A percentile compares a stretch with the other conserved stretches of the same genome.
Conservation (phyloP, 2,113 vertebrate genomes). For the Cavia aperea region DNA sequence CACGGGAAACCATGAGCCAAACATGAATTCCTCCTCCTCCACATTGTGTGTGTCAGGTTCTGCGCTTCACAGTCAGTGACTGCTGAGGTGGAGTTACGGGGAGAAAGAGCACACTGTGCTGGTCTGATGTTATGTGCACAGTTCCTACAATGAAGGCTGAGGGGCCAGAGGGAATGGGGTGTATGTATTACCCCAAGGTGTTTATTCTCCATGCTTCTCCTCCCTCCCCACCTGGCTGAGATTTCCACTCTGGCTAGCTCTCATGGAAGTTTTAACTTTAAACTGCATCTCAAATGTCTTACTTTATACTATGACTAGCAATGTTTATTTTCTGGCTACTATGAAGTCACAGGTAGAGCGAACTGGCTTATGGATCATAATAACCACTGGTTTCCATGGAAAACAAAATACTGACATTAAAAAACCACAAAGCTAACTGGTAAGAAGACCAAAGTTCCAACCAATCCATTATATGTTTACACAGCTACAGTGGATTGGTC, state of each 20-base stretch:
- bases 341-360: neutral
- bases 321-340: neutral
- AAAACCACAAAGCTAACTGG: constrained; percentile 17
- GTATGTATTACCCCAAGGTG: neutral
- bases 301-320: neutral
- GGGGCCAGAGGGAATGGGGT: neutral
- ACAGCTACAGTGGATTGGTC: constrained; percentile 11
- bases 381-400: constrained; percentile 20
- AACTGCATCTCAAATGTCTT: neutral
- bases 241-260: neutral
- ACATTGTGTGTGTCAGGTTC: neutral
- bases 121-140: rapidly evolving
- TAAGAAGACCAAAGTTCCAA: constrained; percentile 27
- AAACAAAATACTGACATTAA: constrained; percentile 37
- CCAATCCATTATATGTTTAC: constrained; percentile 17
- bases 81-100: no score
- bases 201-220: neutral
- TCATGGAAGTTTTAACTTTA: neutral
- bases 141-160: neutral
- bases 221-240: neutral
- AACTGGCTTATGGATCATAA: constrained; percentile 20
- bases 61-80: neutral
- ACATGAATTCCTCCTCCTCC: neutral
- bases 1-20: neutral
- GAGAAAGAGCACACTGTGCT: no score